Conservation (phyloP, 2,888 invertebrate species). For the Acrocyrtus sp. region DNA sequence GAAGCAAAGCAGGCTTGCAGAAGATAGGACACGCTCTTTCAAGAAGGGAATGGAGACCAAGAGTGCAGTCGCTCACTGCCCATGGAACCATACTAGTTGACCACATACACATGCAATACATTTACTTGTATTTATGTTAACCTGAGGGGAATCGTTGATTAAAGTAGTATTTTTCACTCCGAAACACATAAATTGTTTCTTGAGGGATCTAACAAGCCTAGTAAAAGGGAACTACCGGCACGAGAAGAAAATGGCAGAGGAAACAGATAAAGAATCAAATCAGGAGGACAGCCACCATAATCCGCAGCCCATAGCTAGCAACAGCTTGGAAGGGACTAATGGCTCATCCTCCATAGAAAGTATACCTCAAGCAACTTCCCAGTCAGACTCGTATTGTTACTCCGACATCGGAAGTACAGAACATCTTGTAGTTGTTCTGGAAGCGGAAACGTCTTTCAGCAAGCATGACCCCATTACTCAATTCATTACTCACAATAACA, state of each 20-base stretch:
- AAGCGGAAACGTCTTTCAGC: conserved; percentile 41
- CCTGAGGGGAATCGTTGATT: too few relatives aligned
- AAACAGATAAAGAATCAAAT: conserved; percentile 50
- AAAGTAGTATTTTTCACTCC: too few relatives aligned
- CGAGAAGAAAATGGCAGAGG: conserved; percentile 55
- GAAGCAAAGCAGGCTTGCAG: not conserved
- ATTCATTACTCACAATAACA: conserved; percentile 36
- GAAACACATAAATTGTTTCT: too few relatives aligned
- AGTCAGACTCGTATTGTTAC: conserved; percentile 39
- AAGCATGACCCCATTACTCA: conserved; percentile 46
- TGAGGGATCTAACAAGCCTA: too few relatives aligned
- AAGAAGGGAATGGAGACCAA: not conserved
- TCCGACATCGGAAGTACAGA: conserved; percentile 43
- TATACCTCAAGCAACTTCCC: conserved; percentile 41
- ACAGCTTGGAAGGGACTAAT: conserved; percentile 43
- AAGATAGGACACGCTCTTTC: not conserved
- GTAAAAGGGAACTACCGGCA: too few relatives aligned
- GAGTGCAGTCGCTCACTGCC: not conserved
- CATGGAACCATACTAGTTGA: too few relatives aligned
- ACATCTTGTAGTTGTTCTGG: conserved; percentile 40
- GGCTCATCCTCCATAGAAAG: conserved; percentile 44
- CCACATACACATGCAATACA: too few relatives aligned
- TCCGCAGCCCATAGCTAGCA: conserved; percentile 28
- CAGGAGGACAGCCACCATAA: conserved; percentile 32
- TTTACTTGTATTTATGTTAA: too few relatives aligned